Percentiles rank a stretch among this genome's conserved stretches.
Conservation (phyloP, 2,888 invertebrate species). For the Rhingia rostrata region DNA sequence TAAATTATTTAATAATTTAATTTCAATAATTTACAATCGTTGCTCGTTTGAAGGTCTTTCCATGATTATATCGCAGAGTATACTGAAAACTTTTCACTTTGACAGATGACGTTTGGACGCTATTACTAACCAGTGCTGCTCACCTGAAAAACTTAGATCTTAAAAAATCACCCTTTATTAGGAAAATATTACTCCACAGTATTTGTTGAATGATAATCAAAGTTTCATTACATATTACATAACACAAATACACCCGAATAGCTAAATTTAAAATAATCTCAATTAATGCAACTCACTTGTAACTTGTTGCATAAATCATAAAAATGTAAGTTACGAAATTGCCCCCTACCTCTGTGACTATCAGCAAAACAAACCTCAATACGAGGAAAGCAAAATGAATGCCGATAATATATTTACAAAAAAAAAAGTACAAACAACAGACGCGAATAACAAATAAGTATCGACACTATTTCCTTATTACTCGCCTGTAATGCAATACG, state of each 20-base stretch:
- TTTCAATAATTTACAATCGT: no score
- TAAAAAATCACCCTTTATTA: no score
- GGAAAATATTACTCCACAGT: no score
- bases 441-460: slow-evolving; percentile 49
- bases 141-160: no score
- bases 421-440: slow-evolving; percentile 20
- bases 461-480: slow-evolving; percentile 64
- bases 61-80: no score
- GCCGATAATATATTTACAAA: slow-evolving; percentile 20
- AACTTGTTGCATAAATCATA: slow-evolving; percentile 41
- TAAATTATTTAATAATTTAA: no score
- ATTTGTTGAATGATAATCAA: no score
- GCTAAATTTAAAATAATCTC: slow-evolving; percentile 10
- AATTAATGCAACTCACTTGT: slow-evolving; percentile 22
- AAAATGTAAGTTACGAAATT: slow-evolving; percentile 37
- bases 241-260: background rate
- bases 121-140: no score
- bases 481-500: slow-evolving; percentile 54
- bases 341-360: slow-evolving; percentile 11
- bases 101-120: no score
- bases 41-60: no score
- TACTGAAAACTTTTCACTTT: no score
- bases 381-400: slow-evolving; percentile 23
- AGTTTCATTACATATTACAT: no score
- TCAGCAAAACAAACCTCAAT: slow-evolving; percentile 11